A percentile compares a stretch with the other conserved stretches of the same genome.
These are phyloP conservation scores for Caenorhabditis inopinata DNA, from an alignment of 1,140 invertebrate species.

Conservation along the genomic window DNA sequence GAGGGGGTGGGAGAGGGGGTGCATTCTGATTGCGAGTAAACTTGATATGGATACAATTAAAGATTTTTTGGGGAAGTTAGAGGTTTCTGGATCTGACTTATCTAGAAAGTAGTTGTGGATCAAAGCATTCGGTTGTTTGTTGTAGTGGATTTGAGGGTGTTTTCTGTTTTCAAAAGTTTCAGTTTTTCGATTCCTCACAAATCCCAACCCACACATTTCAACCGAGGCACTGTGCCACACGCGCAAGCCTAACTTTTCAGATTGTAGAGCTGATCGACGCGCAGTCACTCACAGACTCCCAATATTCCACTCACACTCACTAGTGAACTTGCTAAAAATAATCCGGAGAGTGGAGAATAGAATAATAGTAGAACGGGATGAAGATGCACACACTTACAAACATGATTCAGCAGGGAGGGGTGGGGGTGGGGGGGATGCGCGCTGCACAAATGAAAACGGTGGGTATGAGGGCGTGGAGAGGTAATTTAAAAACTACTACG, in stretches of 20 bases:
- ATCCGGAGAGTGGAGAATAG: not conserved
- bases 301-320: not conserved
- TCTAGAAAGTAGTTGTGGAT: constrained; percentile 28
- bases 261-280: not conserved
- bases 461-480: not conserved
- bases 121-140: constrained; percentile 19
- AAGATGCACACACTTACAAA: constrained; percentile 13
- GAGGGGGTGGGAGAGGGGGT: not conserved
- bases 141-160: not conserved
- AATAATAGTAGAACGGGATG: not conserved
- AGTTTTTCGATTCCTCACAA: not conserved
- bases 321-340: not conserved
- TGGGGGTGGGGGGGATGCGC: not conserved
- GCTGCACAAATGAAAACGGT: not conserved
- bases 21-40: not conserved
- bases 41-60: not conserved
- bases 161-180: not conserved
- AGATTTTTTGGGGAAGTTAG: constrained; percentile 1
- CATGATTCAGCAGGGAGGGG: not conserved
- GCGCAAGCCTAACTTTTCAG: constrained; percentile 18
- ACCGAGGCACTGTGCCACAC: constrained; percentile 16
- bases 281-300: not conserved
- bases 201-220: not conserved
- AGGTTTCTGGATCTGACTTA: not conserved
- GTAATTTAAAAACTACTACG: not conserved